Conservation (phyloP, 2,113 vertebrate genomes). For the Leptobrachium leishanense region DNA sequence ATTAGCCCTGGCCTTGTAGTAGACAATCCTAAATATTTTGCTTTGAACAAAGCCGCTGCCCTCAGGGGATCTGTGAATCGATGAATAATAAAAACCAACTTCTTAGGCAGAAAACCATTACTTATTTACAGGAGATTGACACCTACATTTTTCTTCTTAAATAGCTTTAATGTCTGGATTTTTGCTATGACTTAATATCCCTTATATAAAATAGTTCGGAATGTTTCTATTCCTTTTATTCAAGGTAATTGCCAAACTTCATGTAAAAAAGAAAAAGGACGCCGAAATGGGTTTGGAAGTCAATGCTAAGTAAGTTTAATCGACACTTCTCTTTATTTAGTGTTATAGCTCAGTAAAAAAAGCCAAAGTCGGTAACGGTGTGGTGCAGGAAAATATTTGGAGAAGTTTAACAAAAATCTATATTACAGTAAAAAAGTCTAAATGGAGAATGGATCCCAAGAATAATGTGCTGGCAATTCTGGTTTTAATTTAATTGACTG, state of each 20-base stretch:
- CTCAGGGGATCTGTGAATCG: slow-evolving; percentile 51
- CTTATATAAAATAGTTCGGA: background rate
- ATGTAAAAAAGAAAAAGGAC: background rate
- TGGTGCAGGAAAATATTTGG: background rate
- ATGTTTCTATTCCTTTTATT: background rate
- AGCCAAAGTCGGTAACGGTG: background rate
- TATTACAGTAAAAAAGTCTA: background rate
- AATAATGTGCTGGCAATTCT: slow-evolving; percentile 8
- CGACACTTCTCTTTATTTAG: slow-evolving; percentile 2
- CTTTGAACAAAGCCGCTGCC: slow-evolving; percentile 55
- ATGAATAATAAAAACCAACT: slow-evolving; percentile 58
- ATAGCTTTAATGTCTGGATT: background rate
- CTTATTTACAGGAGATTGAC: slow-evolving; percentile 63
- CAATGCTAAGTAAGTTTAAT: too few species aligned
- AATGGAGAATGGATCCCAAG: slow-evolving; percentile 3
- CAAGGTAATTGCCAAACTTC: background rate
- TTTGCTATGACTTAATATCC: background rate
- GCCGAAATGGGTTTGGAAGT: background rate
- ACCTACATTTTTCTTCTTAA: slow-evolving; percentile 43
- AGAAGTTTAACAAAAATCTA: background rate
- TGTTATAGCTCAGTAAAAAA: background rate
- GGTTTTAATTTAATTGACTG: slow-evolving; percentile 27
- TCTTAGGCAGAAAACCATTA: slow-evolving; percentile 60
- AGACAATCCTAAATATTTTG: slow-evolving; percentile 55
- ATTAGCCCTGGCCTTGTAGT: slow-evolving; percentile 67